phyloP scores from a whole-genome alignment of 2,797 vertebrate species.

The Podarcis siculus region DNA sequence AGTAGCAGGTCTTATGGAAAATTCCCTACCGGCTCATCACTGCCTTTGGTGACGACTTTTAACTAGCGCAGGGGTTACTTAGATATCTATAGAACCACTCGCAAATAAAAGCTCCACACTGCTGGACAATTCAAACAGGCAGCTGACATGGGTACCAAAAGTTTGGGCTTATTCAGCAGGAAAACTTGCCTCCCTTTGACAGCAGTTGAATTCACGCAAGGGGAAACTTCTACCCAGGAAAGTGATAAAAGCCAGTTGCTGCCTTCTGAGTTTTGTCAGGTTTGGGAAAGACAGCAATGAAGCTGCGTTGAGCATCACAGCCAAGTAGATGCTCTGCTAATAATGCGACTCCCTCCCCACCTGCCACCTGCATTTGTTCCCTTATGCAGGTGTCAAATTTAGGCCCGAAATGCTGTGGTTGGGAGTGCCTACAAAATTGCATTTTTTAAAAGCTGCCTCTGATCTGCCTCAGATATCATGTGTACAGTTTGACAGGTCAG shows the following conservation, averaged over 20 bases:
- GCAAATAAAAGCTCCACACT: background rate
- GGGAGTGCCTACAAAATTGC: background rate
- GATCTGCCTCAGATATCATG: background rate
- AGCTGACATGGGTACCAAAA: background rate
- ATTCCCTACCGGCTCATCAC: background rate
- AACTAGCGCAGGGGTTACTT: background rate
- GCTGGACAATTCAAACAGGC: background rate
- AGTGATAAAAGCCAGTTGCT: background rate
- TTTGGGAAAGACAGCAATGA: background rate
- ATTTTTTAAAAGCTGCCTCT: background rate
- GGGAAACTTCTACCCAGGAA: background rate
- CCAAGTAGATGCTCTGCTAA: background rate
- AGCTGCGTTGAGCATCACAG: background rate
- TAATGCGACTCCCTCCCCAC: background rate
- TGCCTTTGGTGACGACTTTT: background rate
- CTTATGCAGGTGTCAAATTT: background rate
- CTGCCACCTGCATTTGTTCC: background rate
- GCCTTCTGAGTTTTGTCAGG: background rate
- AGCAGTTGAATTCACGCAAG: background rate
- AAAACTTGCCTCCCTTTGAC: background rate
- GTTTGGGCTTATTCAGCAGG: background rate
- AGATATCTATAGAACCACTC: background rate
- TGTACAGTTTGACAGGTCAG: background rate
- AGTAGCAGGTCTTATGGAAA: background rate
- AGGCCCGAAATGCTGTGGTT: background rate